Conservation (phyloP, 2,888 invertebrate species). For the Lithophane semibrunnea region DNA sequence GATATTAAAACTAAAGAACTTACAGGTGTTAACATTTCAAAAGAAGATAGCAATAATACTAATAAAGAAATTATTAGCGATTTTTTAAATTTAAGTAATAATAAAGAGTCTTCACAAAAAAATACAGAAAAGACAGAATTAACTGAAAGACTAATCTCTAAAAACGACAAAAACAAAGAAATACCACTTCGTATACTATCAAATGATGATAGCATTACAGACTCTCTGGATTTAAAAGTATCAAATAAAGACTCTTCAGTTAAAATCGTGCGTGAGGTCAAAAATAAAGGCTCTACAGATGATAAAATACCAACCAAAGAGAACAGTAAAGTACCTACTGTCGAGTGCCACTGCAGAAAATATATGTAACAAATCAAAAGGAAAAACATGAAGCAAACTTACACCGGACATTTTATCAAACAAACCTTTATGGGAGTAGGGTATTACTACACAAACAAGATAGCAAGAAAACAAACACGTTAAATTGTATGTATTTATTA, state of each 20-base stretch:
- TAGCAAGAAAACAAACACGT: conserved; percentile 9
- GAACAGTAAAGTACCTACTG: not conserved
- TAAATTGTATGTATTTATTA: conserved; percentile 41
- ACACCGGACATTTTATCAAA: not conserved
- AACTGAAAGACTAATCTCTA: not conserved
- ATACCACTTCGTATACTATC: conserved; percentile 18
- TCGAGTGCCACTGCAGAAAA: conserved; percentile 8
- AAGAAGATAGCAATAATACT: conserved; percentile 4
- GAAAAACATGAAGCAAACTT: not conserved
- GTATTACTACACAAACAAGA: not conserved
- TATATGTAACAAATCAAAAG: conserved; percentile 6
- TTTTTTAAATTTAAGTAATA: conserved; percentile 3
- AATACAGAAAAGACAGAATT: conserved; percentile 2
- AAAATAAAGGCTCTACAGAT: conserved; percentile 9
- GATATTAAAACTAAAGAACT: not conserved
- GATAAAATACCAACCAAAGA: not conserved
- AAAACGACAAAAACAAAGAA: conserved; percentile 25
- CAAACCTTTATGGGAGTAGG: conserved; percentile 2
- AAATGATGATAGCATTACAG: conserved; percentile 14
- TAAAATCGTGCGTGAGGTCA: not conserved
- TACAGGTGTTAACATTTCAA: not conserved
- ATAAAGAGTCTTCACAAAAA: not conserved
- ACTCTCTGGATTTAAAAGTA: not conserved
- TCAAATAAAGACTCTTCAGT: not conserved
- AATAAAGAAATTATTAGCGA: not conserved